These are phyloP conservation scores for Mercenaria mercenaria DNA, from an alignment of 1,140 invertebrate genomes.

Conservation along the genomic window DNA sequence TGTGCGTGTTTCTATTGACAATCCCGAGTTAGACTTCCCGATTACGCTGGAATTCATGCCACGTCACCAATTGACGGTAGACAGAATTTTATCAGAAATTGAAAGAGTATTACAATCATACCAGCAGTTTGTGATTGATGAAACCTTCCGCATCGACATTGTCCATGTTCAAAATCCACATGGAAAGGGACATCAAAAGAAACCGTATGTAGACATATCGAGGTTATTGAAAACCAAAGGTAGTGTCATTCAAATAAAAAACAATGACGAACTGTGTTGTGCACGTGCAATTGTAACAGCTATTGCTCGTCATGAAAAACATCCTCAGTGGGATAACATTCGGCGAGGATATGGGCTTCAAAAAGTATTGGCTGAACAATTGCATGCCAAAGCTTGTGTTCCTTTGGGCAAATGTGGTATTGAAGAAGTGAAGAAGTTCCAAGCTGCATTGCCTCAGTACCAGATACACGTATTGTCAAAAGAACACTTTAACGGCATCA, in stretches of 20 bases:
- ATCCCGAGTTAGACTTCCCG: background rate
- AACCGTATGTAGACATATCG: background rate
- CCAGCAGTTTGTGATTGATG: slow-evolving; percentile 18
- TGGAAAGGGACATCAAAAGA: background rate
- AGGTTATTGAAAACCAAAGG: background rate
- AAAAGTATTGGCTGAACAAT: background rate
- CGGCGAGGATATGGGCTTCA: background rate
- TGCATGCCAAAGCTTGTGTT: background rate
- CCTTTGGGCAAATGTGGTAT: background rate
- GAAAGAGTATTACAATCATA: slow-evolving; percentile 19
- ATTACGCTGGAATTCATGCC: background rate
- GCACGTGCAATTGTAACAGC: slow-evolving; percentile 16
- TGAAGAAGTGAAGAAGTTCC: slow-evolving; percentile 26
- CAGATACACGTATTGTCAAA: slow-evolving; percentile 9
- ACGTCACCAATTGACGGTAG: background rate
- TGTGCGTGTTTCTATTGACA: background rate
- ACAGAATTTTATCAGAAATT: slow-evolving; percentile 22
- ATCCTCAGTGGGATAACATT: slow-evolving; percentile 24
- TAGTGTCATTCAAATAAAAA: slow-evolving; percentile 15
- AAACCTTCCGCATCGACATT: slow-evolving; percentile 1
- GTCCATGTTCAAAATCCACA: background rate
- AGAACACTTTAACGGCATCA: background rate
- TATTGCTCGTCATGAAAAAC: background rate
- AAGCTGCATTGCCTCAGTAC: background rate
- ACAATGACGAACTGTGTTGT: slow-evolving; percentile 14